Conservation (phyloP, 2,888 invertebrate species). For the Eledone cirrhosa region DNA sequence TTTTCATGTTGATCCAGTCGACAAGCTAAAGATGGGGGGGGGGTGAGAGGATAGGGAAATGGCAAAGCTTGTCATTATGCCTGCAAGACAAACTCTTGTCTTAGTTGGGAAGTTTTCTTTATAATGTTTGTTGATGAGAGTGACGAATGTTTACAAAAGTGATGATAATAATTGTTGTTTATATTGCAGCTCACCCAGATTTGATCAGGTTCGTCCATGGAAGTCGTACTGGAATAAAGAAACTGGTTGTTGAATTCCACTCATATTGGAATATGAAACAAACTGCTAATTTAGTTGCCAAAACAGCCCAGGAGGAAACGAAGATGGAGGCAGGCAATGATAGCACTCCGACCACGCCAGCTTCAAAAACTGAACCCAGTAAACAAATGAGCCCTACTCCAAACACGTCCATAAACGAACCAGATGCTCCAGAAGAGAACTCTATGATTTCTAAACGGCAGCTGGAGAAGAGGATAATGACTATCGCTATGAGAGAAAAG, state of each 20-base stretch:
- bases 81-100: too few species aligned
- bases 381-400: constrained; percentile 17
- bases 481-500: constrained; percentile 73
- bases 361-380: constrained; percentile 1
- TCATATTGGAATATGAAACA: constrained; percentile 70
- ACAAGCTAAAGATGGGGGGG: too few species aligned
- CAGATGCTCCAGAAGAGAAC: constrained; percentile 36
- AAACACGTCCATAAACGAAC: constrained; percentile 5
- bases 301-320: constrained; percentile 34
- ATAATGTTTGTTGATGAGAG: too few species aligned
- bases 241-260: constrained; percentile 74
- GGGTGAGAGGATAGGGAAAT: too few species aligned
- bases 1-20: too few species aligned
- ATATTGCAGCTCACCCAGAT: constrained; percentile 71
- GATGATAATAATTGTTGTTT: too few species aligned
- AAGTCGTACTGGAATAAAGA: constrained; percentile 72
- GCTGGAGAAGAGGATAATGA: constrained; percentile 68
- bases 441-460: constrained; percentile 61
- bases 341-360: constrained; percentile 30
- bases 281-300: constrained; percentile 31
- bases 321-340: constrained; percentile 19
- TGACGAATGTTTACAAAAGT: too few species aligned
- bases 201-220: constrained; percentile 77
- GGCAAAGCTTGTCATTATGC: too few species aligned
- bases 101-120: too few species aligned